Percentiles rank a stretch among this genome's conserved stretches.
Evolutionary conservation across 2,888 invertebrate species (phyloP).

Genomic region (Matsumyia berberina): DNA sequence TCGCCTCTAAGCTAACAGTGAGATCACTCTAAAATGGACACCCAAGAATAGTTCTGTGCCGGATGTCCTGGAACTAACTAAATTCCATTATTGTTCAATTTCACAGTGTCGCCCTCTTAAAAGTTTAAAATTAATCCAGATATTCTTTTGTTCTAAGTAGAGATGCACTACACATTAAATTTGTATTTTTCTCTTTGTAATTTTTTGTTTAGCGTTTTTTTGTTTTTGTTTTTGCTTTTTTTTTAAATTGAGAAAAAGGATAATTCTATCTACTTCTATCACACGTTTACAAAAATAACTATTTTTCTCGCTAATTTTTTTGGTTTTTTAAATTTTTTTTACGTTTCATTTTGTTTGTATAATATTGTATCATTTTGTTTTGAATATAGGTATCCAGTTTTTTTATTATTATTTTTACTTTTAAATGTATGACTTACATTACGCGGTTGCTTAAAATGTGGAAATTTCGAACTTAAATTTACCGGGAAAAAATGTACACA

Average conservation of each 20-base stretch:
- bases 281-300: constrained; percentile 74
- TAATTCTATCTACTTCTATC: constrained; percentile 71
- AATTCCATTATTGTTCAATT: constrained; percentile 45
- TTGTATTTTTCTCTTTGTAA: constrained; percentile 13
- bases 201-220: neutral
- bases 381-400: constrained; percentile 70
- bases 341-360: constrained; percentile 53
- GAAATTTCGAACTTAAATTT: constrained; percentile 58
- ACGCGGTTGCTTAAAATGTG: constrained; percentile 47
- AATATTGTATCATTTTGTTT: constrained; percentile 63
- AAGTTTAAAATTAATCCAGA: constrained; percentile 13
- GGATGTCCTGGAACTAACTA: constrained; percentile 9
- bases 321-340: constrained; percentile 19
- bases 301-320: constrained; percentile 47
- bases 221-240: constrained; percentile 18
- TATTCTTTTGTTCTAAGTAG: constrained; percentile 31
- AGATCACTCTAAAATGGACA: neutral
- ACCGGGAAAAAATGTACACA: constrained; percentile 48
- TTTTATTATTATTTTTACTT: constrained; percentile 34
- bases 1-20: neutral
- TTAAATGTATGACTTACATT: constrained; percentile 37
- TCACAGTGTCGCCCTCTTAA: constrained; percentile 36
- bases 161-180: constrained; percentile 47
- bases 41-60: neutral
- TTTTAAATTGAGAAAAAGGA: constrained; percentile 55